Conservation (phyloP, 2,888 invertebrate genomes). For the Cantharis flavilabris region DNA sequence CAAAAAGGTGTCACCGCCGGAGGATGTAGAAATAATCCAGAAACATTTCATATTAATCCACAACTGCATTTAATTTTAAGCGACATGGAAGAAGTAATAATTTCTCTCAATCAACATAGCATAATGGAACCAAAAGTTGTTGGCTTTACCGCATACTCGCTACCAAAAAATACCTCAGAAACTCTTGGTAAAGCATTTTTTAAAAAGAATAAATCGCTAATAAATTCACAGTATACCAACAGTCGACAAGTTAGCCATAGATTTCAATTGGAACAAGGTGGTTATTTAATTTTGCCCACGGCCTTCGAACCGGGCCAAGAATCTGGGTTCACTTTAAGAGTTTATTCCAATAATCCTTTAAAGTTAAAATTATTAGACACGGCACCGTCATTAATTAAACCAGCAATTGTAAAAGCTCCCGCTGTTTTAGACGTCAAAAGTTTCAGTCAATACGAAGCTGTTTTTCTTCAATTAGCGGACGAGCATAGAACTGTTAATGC, state of each 20-base stretch:
- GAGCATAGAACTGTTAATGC: slow-evolving; percentile 89
- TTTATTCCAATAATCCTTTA: slow-evolving; percentile 76
- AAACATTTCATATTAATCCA: slow-evolving; percentile 92
- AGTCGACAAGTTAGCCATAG: slow-evolving; percentile 75
- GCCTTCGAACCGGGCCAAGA: slow-evolving; percentile 91
- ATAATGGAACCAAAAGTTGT: slow-evolving; percentile 93
- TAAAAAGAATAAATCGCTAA: slow-evolving; percentile 82
- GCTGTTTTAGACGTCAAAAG: slow-evolving; percentile 70
- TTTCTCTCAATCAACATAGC: slow-evolving; percentile 86
- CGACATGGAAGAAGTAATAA: slow-evolving; percentile 81
- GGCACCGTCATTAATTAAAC: slow-evolving; percentile 69
- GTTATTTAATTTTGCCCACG: slow-evolving; percentile 85
- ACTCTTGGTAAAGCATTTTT: slow-evolving; percentile 80
- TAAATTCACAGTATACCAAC: slow-evolving; percentile 91
- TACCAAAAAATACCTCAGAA: slow-evolving; percentile 72
- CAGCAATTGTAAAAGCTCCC: slow-evolving; percentile 78
- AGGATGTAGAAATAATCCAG: slow-evolving; percentile 87
- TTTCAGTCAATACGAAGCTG: slow-evolving; percentile 85
- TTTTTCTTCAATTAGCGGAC: slow-evolving; percentile 87
- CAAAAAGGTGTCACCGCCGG: slow-evolving; percentile 86
- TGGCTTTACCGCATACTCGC: slow-evolving; percentile 84
- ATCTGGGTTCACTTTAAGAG: slow-evolving; percentile 83
- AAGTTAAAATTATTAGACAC: slow-evolving; percentile 76
- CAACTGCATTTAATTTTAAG: slow-evolving; percentile 80
- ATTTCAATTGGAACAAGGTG: slow-evolving; percentile 78